Evolutionary conservation across 2,888 invertebrate species (phyloP).

Genomic region (Allolobophora icterica): DNA sequence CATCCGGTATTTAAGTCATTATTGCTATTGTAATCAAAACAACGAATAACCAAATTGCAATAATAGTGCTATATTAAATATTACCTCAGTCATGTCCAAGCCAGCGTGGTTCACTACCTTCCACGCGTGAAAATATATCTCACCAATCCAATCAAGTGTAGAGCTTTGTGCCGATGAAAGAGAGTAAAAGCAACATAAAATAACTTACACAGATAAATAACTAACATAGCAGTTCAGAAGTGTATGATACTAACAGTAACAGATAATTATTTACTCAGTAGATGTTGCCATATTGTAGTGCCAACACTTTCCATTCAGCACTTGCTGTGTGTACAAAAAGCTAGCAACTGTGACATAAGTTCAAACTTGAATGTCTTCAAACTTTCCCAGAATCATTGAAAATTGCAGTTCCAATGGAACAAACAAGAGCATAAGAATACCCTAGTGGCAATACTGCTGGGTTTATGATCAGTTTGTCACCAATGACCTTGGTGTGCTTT

Average conservation of each 20-base stretch:
- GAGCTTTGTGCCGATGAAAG: not conserved
- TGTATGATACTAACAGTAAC: not conserved
- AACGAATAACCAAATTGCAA: not conserved
- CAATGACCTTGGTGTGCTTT: not conserved
- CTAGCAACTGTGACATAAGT: not conserved
- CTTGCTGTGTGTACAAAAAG: not conserved
- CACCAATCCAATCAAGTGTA: slow-evolving; percentile 26
- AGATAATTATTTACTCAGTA: not conserved
- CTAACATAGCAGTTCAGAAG: not conserved
- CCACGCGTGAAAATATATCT: not conserved
- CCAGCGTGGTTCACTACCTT: not conserved
- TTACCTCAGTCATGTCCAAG: slow-evolving; percentile 10
- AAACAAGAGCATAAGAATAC: not conserved
- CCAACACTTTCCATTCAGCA: not conserved
- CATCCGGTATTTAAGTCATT: too few relatives aligned
- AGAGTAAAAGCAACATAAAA: not conserved
- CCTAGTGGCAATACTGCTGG: not conserved
- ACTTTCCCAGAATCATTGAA: not conserved
- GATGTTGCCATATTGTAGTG: not conserved
- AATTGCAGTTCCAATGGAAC: not conserved
- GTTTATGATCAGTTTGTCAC: not conserved
- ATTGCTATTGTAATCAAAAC: not conserved
- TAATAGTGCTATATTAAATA: not conserved
- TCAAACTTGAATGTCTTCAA: not conserved
- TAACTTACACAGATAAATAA: not conserved